A percentile compares a stretch with the other conserved stretches of the same genome.
phyloP scores from a whole-genome alignment of 1,140 invertebrate genomes.

The Drosophila novamexicana region DNA sequence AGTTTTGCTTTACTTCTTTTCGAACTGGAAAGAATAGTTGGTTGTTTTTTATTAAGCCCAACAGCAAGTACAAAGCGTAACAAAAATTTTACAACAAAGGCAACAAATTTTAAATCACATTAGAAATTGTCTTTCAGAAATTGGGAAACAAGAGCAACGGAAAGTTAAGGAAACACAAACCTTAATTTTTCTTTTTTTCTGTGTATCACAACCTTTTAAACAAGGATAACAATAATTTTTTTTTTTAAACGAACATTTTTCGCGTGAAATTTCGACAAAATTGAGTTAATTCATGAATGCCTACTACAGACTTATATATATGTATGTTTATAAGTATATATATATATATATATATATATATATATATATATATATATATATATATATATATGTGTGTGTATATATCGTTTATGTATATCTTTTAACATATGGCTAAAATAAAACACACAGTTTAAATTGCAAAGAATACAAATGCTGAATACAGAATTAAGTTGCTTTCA shows the following conservation, averaged over 20 bases:
- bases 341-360: conserved; percentile 50
- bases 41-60: conserved; percentile 20
- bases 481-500: conserved; percentile 48
- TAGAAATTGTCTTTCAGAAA: conserved; percentile 54
- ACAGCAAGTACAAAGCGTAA: conserved; percentile 36
- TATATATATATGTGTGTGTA: conserved; percentile 29
- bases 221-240: conserved; percentile 65
- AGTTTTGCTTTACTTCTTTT: conserved; percentile 6
- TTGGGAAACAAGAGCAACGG: conserved; percentile 25
- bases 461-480: conserved; percentile 80
- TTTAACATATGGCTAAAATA: conserved; percentile 66
- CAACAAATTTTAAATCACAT: conserved; percentile 55
- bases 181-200: conserved; percentile 34
- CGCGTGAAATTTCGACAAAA: conserved; percentile 60
- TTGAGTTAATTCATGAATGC: conserved; percentile 64
- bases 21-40: conserved; percentile 41
- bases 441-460: conserved; percentile 71
- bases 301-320: conserved; percentile 62
- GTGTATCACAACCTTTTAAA: conserved; percentile 80
- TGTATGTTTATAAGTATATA: conserved; percentile 39
- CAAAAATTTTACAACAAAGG: conserved; percentile 18
- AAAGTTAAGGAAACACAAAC: conserved; percentile 78
- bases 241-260: conserved; percentile 39
- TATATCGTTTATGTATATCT: conserved; percentile 50
- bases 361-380: conserved; percentile 35